Evolutionary conservation across 30 jellyfish, hydroid and myxozoan genomes (phyloP), one percentile per base, ranked within the genome.

Genomic region (Rhopilema esculentum): DNA sequence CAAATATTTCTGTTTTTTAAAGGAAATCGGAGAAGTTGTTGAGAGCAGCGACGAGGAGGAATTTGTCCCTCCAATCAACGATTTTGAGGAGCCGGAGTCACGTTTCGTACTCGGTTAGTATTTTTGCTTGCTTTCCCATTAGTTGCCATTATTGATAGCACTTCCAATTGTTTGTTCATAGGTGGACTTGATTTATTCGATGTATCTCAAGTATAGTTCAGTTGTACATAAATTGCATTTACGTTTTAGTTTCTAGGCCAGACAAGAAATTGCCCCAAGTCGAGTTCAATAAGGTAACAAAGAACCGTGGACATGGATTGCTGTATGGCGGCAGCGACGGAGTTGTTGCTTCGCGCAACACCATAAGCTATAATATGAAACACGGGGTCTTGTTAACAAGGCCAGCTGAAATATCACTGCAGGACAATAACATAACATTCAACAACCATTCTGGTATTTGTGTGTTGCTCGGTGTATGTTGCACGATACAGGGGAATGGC

Each of bases 21-120:
- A 81, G 92, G 97, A 89, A 23, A 89, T 89, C 61, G 93, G 73
- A 20, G 93, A 82, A 26, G 32, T 90, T 16, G 94, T 83, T 0
- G 97, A 90, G 24, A 90, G 93, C 66, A 90, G 97, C 32, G 98
- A 93, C 17, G 98, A 93, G 30, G 98, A 93, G 23, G 97, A 90
- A 31, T 75, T 90, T 51, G 92, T 82, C 16, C 91, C 93, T 7
- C 97, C 97, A 15, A 71, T 63, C 24, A 68, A 72, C 22, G 93
- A 90, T 49, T 65, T 66, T 28, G 91, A 82, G 64, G 98, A 93
- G 49, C 98, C 98, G 9, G 97, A 93, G 77, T 93, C 98, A 15
- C 88, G 98, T 31, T 93, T 69, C 67, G 75, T 93, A 33, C 82
- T 48, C 23, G 98, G 98, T 93, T 66, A 72, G 86, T 15, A 1